Percentiles rank a stretch among this genome's conserved stretches.
These are phyloP conservation scores for Cylloceria caligata DNA, from an alignment of 2,888 invertebrate species.

Conservation along the genomic window DNA sequence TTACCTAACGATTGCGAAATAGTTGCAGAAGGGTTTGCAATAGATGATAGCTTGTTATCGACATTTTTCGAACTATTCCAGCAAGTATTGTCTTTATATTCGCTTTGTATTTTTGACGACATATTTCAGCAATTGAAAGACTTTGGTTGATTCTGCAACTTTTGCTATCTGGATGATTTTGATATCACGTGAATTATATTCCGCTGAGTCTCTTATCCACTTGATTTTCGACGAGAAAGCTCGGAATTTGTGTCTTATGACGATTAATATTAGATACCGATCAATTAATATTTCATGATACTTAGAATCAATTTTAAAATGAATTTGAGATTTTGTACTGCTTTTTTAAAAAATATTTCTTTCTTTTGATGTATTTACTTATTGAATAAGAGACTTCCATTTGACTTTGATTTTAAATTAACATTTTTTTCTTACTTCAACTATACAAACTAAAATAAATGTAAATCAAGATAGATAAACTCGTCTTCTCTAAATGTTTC, in stretches of 20 bases:
- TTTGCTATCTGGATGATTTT: too few species aligned
- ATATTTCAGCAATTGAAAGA: too few species aligned
- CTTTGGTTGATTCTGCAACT: too few species aligned
- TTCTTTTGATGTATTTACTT: conserved; percentile 12
- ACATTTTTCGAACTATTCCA: too few species aligned
- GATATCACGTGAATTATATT: not conserved
- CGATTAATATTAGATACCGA: not conserved
- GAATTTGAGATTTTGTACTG: conserved; percentile 28
- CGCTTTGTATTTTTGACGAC: too few species aligned
- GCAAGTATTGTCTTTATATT: too few species aligned
- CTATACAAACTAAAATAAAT: not conserved
- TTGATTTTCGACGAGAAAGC: not conserved
- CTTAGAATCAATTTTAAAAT: conserved; percentile 9
- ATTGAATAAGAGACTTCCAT: conserved; percentile 3
- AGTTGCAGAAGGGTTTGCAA: too few species aligned
- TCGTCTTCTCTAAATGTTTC: conserved; percentile 19
- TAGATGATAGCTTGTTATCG: too few species aligned
- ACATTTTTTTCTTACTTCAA: not conserved
- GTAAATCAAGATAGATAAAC: not conserved
- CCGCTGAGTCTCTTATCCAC: not conserved
- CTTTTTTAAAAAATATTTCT: conserved; percentile 32
- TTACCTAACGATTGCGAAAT: too few species aligned
- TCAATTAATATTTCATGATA: not conserved
- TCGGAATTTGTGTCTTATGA: not conserved
- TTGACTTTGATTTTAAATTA: not conserved